Evolutionary conservation across 2,797 vertebrate species (phyloP).

Genomic region (Hirundo rustica): DNA sequence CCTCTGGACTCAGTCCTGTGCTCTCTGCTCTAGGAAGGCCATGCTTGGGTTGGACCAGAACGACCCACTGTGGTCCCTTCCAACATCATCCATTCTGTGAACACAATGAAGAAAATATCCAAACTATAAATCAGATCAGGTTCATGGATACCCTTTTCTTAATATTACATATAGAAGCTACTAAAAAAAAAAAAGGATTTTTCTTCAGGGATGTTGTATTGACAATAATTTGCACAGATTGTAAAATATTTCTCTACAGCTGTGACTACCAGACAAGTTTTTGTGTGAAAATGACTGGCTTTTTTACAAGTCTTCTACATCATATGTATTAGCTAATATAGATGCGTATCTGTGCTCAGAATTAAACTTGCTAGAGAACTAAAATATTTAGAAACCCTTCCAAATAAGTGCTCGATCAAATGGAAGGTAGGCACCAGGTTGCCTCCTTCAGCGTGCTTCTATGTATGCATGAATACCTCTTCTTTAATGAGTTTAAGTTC

Average conservation of each 20-base stretch:
- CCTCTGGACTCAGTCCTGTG: background rate
- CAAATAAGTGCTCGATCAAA: background rate
- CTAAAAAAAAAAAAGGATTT: background rate
- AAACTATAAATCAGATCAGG: background rate
- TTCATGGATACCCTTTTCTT: background rate
- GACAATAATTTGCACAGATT: background rate
- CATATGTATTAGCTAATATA: background rate
- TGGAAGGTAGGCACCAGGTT: background rate
- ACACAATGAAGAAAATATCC: background rate
- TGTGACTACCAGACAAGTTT: background rate
- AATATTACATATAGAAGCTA: background rate
- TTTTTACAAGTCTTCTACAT: background rate
- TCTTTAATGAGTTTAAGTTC: background rate
- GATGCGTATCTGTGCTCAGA: background rate
- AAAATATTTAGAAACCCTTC: background rate
- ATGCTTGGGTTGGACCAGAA: background rate
- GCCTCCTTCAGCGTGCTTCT: background rate
- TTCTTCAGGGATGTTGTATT: slow-evolving; percentile 5
- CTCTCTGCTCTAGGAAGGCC: background rate
- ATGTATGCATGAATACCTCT: background rate
- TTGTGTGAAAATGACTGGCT: background rate
- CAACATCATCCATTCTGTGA: background rate
- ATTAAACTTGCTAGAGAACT: background rate
- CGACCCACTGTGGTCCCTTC: background rate
- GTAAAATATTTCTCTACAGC: background rate